Percentiles rank a stretch among this genome's conserved stretches.
phyloP scores from a whole-genome alignment of 1,140 invertebrate genomes.

The Parasteatoda tepidariorum region DNA sequence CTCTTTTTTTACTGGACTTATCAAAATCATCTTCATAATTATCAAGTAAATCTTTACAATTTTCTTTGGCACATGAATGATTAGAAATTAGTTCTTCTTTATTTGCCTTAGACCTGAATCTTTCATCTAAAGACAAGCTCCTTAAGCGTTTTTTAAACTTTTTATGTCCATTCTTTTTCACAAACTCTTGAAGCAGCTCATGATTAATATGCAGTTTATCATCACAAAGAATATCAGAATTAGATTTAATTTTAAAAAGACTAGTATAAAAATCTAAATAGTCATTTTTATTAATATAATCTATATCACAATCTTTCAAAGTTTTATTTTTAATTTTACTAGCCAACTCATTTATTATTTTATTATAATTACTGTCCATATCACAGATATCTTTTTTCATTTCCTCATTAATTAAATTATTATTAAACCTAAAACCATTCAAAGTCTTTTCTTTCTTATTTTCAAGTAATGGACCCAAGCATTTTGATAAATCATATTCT shows the following conservation, averaged over 20 bases:
- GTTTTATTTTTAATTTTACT: background rate
- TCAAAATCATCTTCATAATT: background rate
- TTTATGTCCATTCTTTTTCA: slow-evolving; percentile 19
- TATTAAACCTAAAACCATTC: background rate
- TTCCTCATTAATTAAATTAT: background rate
- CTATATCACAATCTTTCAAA: background rate
- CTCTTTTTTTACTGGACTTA: slow-evolving; percentile 1
- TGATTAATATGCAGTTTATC: background rate
- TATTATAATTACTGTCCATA: background rate
- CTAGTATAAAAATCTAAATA: slow-evolving; percentile 12
- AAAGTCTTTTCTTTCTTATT: background rate
- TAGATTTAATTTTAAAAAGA: slow-evolving; percentile 15
- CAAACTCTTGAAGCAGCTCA: background rate
- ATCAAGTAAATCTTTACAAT: background rate
- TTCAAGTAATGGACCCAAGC: no score
- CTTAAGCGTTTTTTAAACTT: slow-evolving; percentile 7
- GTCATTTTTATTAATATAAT: background rate
- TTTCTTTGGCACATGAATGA: background rate
- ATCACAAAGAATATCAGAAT: background rate
- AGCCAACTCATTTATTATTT: background rate
- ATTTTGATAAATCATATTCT: no score
- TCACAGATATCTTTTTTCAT: background rate
- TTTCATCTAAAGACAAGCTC: background rate
- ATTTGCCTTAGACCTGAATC: background rate
- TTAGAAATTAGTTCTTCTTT: slow-evolving; percentile 17